Evolutionary conservation across 2,113 vertebrate species (phyloP).

Genomic region (Podarcis muralis): DNA sequence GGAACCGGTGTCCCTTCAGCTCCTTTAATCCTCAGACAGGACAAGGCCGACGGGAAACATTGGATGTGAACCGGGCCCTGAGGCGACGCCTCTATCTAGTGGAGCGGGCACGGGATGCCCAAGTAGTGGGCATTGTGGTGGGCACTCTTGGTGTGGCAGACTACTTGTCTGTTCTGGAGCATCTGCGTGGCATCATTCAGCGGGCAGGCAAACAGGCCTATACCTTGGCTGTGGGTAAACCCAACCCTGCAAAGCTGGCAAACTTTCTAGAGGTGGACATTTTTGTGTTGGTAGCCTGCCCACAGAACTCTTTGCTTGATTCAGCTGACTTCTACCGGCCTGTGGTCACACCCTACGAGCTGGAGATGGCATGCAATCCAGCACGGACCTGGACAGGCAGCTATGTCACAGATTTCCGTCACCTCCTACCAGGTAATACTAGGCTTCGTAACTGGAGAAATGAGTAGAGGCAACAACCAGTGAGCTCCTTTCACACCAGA

Average conservation of each 20-base stretch:
- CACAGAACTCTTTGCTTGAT: conserved; percentile 89
- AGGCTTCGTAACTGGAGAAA: not conserved
- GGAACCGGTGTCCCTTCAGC: conserved; percentile 85
- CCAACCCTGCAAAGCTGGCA: conserved; percentile 91
- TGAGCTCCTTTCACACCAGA: not conserved
- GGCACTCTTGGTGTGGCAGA: conserved; percentile 88
- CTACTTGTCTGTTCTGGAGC: conserved; percentile 84
- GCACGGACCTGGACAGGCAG: conserved; percentile 87
- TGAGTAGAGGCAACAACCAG: not conserved
- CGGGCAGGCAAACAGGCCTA: conserved; percentile 92
- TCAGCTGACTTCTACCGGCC: conserved; percentile 88
- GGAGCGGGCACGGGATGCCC: conserved; percentile 90
- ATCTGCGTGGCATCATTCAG: conserved; percentile 80
- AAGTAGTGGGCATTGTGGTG: conserved; percentile 89
- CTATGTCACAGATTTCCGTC: conserved; percentile 88
- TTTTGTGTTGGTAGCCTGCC: conserved; percentile 91
- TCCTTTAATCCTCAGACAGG: conserved; percentile 85
- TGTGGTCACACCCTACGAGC: conserved; percentile 89
- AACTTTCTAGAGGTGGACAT: conserved; percentile 95
- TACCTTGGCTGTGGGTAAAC: conserved; percentile 89
- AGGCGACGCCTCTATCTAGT: conserved; percentile 91
- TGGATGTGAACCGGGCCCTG: conserved; percentile 80
- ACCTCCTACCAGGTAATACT: conserved; percentile 87
- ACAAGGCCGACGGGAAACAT: conserved; percentile 76
- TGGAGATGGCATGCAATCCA: conserved; percentile 95